Evolutionary conservation across 2,888 invertebrate genomes (phyloP), one percentile per base, ranked within the genome.

Genomic region (Hedya salicella): DNA sequence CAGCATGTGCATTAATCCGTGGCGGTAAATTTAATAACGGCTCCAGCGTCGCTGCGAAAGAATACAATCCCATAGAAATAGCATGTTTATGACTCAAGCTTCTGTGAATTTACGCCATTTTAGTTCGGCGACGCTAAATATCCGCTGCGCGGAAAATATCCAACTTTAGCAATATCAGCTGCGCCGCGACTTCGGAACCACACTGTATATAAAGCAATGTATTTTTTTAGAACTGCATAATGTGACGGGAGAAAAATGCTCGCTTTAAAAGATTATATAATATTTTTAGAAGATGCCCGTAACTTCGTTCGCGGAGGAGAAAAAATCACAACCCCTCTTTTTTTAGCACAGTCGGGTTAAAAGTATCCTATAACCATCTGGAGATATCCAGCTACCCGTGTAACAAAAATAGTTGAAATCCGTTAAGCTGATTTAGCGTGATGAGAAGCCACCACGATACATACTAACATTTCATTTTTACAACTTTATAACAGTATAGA

Each of bases 101-200:
- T 3, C 4, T 46, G 13, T 5, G 1, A 46, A 19, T 19, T 19
- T 46, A 46, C 21, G 1, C 13, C 49, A 8, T 30, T 30, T 30
- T 30, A 14, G 25, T 21, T 11, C n/a, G 14, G 2, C 21, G 11
- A 5, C 2, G 2, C 0, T 25, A 21, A 9, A 39, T 36, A 36
- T 36, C 9, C 36, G 11, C 17, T 2, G 13, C 1, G 19, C 3
- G 42, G 11, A 30, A 56, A 56, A 56, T 44, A 44, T 56, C 6
- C 42, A 56, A 56, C 42, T 56, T 56, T 8, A 32, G 44, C n/a
- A 56, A 56, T 56, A 56, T 56, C 30, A 16, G 42, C 3, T 16
- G 44, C 44, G 42, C 42, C 11, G 8, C 16, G 9, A 9, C 36
- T 36, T 36, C 11, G 13, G 48, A 13, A 25, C 16, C 25, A 16